Evolutionary conservation across 2,113 vertebrate genomes (phyloP).

Genomic region (Struthidea cinerea): DNA sequence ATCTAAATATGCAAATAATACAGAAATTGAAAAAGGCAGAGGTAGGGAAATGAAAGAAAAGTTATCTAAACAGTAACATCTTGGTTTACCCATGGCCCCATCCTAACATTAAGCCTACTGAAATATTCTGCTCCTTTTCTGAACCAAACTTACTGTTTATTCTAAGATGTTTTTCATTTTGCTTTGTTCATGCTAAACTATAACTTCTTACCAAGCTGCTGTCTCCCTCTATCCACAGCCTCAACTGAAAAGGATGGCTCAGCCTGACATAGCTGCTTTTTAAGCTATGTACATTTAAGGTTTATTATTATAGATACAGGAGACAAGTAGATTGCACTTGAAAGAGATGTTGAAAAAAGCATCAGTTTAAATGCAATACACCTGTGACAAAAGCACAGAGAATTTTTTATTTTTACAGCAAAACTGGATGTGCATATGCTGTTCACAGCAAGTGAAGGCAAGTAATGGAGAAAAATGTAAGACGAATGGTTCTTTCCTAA

Average conservation of each 20-base stretch:
- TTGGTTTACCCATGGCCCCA: neutral
- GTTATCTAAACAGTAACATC: neutral
- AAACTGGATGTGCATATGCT: rapidly evolving
- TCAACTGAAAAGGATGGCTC: neutral
- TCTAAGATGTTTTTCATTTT: neutral
- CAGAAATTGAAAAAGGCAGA: neutral
- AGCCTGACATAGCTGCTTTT: neutral
- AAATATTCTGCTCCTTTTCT: neutral
- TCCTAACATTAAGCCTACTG: neutral
- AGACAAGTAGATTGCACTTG: neutral
- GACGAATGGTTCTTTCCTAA: neutral
- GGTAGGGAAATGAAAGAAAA: neutral
- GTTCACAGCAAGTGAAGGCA: neutral
- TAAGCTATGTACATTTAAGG: neutral
- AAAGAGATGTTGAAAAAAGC: neutral
- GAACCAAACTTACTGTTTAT: neutral
- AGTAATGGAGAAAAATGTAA: neutral
- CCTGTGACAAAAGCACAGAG: neutral
- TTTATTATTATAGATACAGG: neutral
- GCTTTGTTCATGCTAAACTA: neutral
- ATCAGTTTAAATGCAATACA: neutral
- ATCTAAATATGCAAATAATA: neutral
- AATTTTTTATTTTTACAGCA: neutral
- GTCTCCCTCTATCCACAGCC: neutral
- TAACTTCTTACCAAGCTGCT: neutral